Percentiles rank a stretch among this genome's conserved stretches.
phyloP scores from a whole-genome alignment of 2,113 vertebrate genomes.

The Tinamus guttatus region DNA sequence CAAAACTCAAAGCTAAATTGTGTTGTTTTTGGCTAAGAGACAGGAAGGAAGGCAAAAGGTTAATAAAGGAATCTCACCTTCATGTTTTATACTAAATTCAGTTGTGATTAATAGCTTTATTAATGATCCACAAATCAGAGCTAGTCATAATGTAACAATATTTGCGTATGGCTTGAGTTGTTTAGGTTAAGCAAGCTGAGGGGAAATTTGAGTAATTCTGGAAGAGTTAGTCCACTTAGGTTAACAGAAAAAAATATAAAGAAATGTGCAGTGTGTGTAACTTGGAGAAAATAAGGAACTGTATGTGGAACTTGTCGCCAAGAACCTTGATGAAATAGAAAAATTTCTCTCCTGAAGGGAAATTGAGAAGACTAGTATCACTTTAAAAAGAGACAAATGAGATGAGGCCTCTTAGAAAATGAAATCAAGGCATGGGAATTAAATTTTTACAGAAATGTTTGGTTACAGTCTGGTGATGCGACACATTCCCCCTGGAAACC shows the following conservation, averaged over 20 bases:
- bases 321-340: background rate
- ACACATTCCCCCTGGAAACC: background rate
- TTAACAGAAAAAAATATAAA: background rate
- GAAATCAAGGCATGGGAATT: background rate
- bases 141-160: background rate
- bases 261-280: background rate
- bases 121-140: constrained; percentile 48
- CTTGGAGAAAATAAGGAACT: background rate
- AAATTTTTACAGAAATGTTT: background rate
- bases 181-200: background rate
- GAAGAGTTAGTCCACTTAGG: background rate
- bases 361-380: background rate
- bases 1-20: constrained; percentile 1
- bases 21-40: constrained; percentile 33
- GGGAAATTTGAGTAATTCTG: background rate
- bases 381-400: background rate
- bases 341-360: background rate
- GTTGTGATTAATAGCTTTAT: constrained; percentile 55
- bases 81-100: constrained; percentile 45
- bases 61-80: constrained; percentile 62
- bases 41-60: constrained; percentile 46
- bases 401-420: background rate
- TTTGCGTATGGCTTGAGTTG: background rate
- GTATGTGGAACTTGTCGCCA: background rate
- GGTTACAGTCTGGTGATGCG: background rate